These are phyloP conservation scores for Parazoanthus darwini DNA, from an alignment of 92 coral and sea anemone species.

Conservation along the genomic window DNA sequence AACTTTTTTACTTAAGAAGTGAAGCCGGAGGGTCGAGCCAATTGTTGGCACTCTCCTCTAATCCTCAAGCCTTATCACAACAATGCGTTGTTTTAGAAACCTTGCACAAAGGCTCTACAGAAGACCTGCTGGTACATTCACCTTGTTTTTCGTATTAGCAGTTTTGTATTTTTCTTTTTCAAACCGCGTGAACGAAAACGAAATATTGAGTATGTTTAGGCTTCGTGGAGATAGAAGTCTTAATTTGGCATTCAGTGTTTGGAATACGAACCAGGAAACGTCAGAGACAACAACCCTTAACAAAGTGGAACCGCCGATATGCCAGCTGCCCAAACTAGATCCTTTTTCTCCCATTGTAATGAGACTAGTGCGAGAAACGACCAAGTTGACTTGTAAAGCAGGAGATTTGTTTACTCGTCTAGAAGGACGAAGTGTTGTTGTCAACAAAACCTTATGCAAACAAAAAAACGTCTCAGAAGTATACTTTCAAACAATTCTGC, in stretches of 20 bases:
- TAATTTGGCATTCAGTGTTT: background rate
- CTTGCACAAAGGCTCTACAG: background rate
- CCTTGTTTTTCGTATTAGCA: background rate
- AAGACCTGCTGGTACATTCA: background rate
- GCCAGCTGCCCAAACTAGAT: constrained; percentile 31
- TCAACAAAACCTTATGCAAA: constrained; percentile 28
- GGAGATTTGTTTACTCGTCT: background rate
- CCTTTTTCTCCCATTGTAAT: constrained; percentile 33
- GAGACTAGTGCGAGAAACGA: constrained; percentile 32
- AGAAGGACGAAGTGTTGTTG: background rate
- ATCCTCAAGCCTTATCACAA: too few species aligned
- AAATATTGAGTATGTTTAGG: background rate
- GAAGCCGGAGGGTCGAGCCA: background rate
- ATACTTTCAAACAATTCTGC: constrained; percentile 36
- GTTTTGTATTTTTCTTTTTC: background rate
- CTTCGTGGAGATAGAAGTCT: background rate
- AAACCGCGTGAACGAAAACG: background rate
- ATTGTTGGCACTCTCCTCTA: background rate
- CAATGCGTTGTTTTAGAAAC: background rate
- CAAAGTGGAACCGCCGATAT: background rate
- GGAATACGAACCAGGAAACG: background rate
- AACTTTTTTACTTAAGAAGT: too few species aligned
- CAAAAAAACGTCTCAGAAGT: constrained; percentile 15
- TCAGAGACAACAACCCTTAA: background rate
- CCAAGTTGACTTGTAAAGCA: background rate